phyloP scores from a whole-genome alignment of 2,797 vertebrate species.

The Pteropus rufus region DNA sequence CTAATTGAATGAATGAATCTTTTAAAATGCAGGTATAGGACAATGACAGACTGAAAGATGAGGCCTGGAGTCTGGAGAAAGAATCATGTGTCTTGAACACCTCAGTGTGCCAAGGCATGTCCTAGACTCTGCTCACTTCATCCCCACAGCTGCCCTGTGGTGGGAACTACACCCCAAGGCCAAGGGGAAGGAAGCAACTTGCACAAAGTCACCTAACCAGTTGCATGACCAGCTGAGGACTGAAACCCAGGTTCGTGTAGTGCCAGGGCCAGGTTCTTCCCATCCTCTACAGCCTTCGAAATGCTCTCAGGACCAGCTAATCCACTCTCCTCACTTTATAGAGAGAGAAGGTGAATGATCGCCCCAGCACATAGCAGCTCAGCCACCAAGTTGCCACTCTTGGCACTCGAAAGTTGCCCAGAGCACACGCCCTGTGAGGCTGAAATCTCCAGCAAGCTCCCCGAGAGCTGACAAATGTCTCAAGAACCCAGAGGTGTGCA shows the following conservation, averaged over 20 bases:
- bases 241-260: neutral
- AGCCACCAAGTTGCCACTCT: neutral
- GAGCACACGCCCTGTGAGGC: constrained; percentile 43
- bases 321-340: neutral
- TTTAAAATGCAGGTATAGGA: neutral
- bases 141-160: neutral
- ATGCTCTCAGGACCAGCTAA: neutral
- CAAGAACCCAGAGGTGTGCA: constrained; percentile 37
- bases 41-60: neutral
- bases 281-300: neutral
- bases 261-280: neutral
- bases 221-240: neutral
- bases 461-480: constrained; percentile 25
- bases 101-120: neutral
- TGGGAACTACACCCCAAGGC: neutral
- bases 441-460: constrained; percentile 7
- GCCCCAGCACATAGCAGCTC: neutral
- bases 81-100: neutral
- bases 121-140: neutral
- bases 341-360: neutral
- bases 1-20: neutral
- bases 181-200: neutral
- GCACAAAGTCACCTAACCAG: neutral
- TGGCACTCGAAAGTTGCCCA: constrained; percentile 57
- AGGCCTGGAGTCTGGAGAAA: neutral